Evolutionary conservation across 2,888 invertebrate species (phyloP).

Genomic region (Melieria crassipennis): DNA sequence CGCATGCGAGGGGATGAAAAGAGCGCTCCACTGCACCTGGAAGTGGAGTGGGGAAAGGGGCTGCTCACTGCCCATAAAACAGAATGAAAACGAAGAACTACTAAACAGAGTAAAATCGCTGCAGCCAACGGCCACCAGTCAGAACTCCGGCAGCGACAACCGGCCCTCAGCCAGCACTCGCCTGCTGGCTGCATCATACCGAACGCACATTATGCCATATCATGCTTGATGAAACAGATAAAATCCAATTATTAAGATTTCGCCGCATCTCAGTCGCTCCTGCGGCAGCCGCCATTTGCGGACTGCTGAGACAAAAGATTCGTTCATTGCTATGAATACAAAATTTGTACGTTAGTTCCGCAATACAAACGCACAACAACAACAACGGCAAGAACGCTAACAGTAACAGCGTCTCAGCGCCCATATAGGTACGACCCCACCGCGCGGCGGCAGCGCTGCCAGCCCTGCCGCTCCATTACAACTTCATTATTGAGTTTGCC

Average conservation of each 20-base stretch:
- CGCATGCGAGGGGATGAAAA: not conserved
- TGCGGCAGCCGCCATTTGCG: conserved; percentile 48
- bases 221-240: conserved; percentile 66
- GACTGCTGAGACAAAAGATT: conserved; percentile 61
- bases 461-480: conserved; percentile 44
- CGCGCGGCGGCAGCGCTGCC: no score
- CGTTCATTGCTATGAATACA: conserved; percentile 66
- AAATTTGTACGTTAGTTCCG: conserved; percentile 48
- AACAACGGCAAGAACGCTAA: no score
- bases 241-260: conserved; percentile 66
- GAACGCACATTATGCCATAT: conserved; percentile 61
- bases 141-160: not conserved
- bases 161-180: no score
- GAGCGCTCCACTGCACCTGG: not conserved
- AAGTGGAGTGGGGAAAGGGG: not conserved
- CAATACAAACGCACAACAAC: conserved; percentile 2
- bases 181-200: conserved; percentile 36
- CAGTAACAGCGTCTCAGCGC: not conserved
- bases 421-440: not conserved
- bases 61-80: not conserved
- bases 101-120: not conserved
- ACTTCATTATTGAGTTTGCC: conserved; percentile 48
- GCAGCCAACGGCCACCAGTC: not conserved
- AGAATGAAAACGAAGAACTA: not conserved
- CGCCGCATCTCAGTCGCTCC: conserved; percentile 56